Evolutionary conservation across 2,113 vertebrate genomes (phyloP).

Genomic region (Cairina moschata): DNA sequence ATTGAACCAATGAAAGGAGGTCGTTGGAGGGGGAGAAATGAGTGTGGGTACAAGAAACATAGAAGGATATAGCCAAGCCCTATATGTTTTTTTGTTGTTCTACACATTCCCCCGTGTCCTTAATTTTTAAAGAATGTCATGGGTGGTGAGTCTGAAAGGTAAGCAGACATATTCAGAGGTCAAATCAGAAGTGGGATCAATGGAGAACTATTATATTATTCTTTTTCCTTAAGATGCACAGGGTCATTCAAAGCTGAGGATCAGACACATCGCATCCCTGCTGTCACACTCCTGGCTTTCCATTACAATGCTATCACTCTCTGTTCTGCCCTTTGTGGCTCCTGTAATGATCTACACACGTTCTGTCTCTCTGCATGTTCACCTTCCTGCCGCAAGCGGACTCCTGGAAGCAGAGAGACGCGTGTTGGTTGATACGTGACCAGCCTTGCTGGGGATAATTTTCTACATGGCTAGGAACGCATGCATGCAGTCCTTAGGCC

Average conservation of each 20-base stretch:
- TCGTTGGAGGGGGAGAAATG: neutral
- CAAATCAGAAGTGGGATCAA: accelerated
- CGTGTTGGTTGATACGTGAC: neutral
- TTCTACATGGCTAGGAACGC: slow-evolving; percentile 13
- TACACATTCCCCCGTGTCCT: neutral
- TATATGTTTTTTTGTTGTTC: neutral
- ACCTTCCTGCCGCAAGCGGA: neutral
- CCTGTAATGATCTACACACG: slow-evolving; percentile 4
- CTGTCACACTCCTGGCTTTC: neutral
- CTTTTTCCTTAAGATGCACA: neutral
- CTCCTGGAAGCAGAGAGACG: neutral
- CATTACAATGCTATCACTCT: slow-evolving; percentile 21
- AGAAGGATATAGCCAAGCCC: neutral
- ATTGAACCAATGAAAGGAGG: neutral
- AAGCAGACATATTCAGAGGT: neutral
- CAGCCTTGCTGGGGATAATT: neutral
- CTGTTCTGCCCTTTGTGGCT: neutral
- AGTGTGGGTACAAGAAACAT: accelerated
- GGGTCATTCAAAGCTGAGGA: neutral
- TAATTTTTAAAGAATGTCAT: neutral
- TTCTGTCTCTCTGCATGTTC: neutral
- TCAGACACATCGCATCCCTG: neutral
- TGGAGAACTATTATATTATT: neutral
- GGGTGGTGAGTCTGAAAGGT: neutral
- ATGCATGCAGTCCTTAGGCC: neutral